phyloP scores from a whole-genome alignment of 2,888 invertebrate genomes.

The Euzophera pinguis region DNA sequence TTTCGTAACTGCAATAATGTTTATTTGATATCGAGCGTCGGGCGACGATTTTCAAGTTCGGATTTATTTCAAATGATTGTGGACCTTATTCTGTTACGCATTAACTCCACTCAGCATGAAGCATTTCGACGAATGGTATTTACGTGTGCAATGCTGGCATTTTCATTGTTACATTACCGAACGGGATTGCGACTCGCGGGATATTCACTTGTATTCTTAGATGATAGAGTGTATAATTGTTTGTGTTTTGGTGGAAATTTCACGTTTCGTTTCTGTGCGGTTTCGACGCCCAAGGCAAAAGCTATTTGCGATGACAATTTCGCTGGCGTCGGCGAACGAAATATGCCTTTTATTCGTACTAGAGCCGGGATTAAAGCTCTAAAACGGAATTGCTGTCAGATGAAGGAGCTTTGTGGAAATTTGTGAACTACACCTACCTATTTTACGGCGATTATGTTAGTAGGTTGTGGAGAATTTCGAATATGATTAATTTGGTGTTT shows the following conservation, averaged over 20 bases:
- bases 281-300: slow-evolving; percentile 61
- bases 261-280: slow-evolving; percentile 32
- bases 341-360: slow-evolving; percentile 78
- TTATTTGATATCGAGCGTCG: slow-evolving; percentile 80
- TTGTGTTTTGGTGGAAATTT: slow-evolving; percentile 29
- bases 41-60: slow-evolving; percentile 80
- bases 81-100: slow-evolving; percentile 55
- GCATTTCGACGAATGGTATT: slow-evolving; percentile 65
- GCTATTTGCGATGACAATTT: slow-evolving; percentile 80
- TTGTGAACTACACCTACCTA: slow-evolving; percentile 59
- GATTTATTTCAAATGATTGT: slow-evolving; percentile 67
- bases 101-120: slow-evolving; percentile 53
- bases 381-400: slow-evolving; percentile 76
- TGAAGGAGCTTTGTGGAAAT: slow-evolving; percentile 61
- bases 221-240: slow-evolving; percentile 28
- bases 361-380: slow-evolving; percentile 75
- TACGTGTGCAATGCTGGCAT: slow-evolving; percentile 76
- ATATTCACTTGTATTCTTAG: slow-evolving; percentile 26
- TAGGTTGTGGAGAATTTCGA: not conserved
- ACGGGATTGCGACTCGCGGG: slow-evolving; percentile 18
- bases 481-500: not conserved
- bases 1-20: slow-evolving; percentile 52
- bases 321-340: slow-evolving; percentile 75
- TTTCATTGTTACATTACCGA: slow-evolving; percentile 76
- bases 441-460: slow-evolving; percentile 1